Evolutionary conservation across 2,888 invertebrate species (phyloP).

Genomic region (Thymelicus sylvestris): DNA sequence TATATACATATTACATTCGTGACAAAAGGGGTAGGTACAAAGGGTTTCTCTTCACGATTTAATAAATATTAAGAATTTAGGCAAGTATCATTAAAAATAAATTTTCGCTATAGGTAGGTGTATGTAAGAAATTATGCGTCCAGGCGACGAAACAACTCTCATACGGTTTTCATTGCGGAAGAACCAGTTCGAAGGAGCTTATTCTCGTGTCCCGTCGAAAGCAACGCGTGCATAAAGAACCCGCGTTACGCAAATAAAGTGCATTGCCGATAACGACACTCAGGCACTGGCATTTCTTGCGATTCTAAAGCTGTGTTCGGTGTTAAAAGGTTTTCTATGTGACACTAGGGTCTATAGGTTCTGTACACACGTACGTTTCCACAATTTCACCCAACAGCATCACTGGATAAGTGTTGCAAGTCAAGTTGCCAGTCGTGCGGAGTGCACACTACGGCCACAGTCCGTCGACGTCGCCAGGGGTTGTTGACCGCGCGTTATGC

Average conservation of each 20-base stretch:
- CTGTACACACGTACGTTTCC: neutral
- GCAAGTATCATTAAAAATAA: too few relatives aligned
- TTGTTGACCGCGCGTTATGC: conserved; percentile 49
- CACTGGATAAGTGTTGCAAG: neutral
- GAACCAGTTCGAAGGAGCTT: too few relatives aligned
- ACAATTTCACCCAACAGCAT: neutral
- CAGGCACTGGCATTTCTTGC: neutral
- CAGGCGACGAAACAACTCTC: neutral
- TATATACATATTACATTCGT: too few relatives aligned
- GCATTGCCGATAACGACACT: neutral
- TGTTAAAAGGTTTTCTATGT: too few relatives aligned
- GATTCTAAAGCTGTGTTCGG: too few relatives aligned
- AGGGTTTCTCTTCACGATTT: too few relatives aligned
- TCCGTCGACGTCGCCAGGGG: conserved; percentile 23
- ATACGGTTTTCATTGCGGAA: neutral
- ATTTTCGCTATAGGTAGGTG: neutral
- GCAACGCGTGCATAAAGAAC: too few relatives aligned
- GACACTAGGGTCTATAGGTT: neutral
- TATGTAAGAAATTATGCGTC: neutral
- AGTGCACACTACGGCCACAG: neutral
- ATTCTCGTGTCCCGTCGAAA: too few relatives aligned
- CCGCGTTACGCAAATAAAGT: neutral
- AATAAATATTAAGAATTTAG: too few relatives aligned
- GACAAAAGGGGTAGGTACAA: too few relatives aligned
- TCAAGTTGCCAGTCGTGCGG: conserved; percentile 23